These are phyloP conservation scores for Dermatophagoides farinae DNA, from an alignment of 1,140 invertebrate species.

Conservation along the genomic window DNA sequence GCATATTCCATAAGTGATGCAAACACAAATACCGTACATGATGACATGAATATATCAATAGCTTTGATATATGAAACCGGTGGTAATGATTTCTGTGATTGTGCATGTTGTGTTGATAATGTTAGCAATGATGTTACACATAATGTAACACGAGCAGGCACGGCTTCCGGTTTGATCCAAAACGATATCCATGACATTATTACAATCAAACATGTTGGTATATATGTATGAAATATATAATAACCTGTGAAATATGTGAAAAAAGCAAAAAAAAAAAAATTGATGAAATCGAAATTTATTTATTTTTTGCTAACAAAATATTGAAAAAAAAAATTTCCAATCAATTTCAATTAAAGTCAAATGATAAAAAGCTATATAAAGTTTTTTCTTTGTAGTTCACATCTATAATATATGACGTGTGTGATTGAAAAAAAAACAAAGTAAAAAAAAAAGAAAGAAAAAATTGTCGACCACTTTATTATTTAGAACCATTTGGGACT, in stretches of 20 bases:
- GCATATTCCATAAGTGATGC: slow-evolving; percentile 85
- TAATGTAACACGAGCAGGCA: slow-evolving; percentile 25
- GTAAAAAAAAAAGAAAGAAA: too few relatives aligned
- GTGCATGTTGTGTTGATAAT: slow-evolving; percentile 46
- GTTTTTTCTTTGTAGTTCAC: too few relatives aligned
- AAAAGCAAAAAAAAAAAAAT: neutral
- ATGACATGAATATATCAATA: slow-evolving; percentile 21
- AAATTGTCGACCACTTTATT: too few relatives aligned
- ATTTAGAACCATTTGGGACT: too few relatives aligned
- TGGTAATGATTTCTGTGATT: slow-evolving; percentile 46
- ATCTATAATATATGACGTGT: too few relatives aligned
- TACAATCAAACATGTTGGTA: slow-evolving; percentile 26
- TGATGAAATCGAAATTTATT: neutral
- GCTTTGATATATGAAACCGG: slow-evolving; percentile 68
- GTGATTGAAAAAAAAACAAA: too few relatives aligned
- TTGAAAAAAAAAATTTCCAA: too few relatives aligned
- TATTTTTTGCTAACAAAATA: too few relatives aligned
- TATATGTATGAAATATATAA: slow-evolving; percentile 26
- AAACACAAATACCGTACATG: slow-evolving; percentile 46
- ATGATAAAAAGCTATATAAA: too few relatives aligned
- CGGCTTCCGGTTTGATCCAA: slow-evolving; percentile 25
- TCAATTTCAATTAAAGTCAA: too few relatives aligned
- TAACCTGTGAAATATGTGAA: slow-evolving; percentile 24
- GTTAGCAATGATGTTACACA: slow-evolving; percentile 39
- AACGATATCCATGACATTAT: slow-evolving; percentile 28